A percentile compares a stretch with the other conserved stretches of the same genome.
phyloP scores from a whole-genome alignment of 2,888 invertebrate genomes.

The Zelleria hepariella region DNA sequence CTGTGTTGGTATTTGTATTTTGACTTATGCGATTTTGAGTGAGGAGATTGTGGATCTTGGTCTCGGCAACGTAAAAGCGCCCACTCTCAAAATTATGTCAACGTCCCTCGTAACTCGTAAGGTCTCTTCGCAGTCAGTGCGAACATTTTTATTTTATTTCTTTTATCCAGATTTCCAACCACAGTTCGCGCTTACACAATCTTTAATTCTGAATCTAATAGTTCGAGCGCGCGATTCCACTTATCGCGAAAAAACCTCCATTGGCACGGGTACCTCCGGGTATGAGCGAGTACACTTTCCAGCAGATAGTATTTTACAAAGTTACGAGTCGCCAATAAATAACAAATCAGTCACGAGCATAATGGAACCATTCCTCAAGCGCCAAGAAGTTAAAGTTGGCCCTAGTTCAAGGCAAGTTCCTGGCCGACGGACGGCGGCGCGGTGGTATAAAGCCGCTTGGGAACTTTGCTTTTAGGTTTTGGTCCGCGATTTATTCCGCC shows the following conservation, averaged over 20 bases:
- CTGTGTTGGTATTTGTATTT: too few relatives aligned
- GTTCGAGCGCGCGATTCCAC: neutral
- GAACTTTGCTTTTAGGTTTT: too few relatives aligned
- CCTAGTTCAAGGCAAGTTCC: slow-evolving; percentile 49
- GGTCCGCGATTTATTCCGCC: neutral
- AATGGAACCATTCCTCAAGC: slow-evolving; percentile 53
- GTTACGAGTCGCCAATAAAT: slow-evolving; percentile 55
- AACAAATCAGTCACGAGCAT: slow-evolving; percentile 60
- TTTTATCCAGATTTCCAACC: too few relatives aligned
- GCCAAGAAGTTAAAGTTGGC: slow-evolving; percentile 57
- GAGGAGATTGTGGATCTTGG: too few relatives aligned
- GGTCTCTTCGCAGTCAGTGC: too few relatives aligned
- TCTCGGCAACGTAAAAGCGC: too few relatives aligned
- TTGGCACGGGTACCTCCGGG: neutral
- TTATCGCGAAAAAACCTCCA: neutral
- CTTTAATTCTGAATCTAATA: too few relatives aligned
- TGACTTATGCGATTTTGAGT: too few relatives aligned
- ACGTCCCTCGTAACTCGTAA: too few relatives aligned
- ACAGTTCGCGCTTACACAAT: too few relatives aligned
- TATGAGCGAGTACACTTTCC: neutral
- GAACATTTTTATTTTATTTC: too few relatives aligned
- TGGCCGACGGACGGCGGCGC: slow-evolving; percentile 14
- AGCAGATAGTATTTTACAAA: slow-evolving; percentile 3
- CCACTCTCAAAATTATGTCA: too few relatives aligned
- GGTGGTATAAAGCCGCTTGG: neutral